A percentile compares a stretch with the other conserved stretches of the same genome.
Conservation (phyloP, 2,888 invertebrate genomes). For the Geophilus truncorum region DNA sequence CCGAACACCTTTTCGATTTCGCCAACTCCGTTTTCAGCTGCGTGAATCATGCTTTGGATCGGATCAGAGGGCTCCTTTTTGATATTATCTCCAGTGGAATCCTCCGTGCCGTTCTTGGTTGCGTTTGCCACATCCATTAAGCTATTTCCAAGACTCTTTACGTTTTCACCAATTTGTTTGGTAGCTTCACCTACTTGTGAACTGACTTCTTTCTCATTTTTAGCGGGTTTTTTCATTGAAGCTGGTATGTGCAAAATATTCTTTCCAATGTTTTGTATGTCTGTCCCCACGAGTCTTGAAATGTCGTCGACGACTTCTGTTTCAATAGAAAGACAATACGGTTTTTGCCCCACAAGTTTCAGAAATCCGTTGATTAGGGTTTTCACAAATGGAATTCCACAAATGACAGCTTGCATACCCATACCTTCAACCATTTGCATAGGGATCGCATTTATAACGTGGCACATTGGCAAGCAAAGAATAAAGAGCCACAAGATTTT, state of each 20-base stretch:
- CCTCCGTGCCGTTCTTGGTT: too few species aligned
- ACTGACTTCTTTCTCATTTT: too few species aligned
- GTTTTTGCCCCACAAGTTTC: not conserved
- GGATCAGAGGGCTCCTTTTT: too few species aligned
- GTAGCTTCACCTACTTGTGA: too few species aligned
- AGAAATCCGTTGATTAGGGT: not conserved
- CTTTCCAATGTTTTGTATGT: not conserved
- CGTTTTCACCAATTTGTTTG: too few species aligned
- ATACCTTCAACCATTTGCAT: not conserved
- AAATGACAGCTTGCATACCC: not conserved
- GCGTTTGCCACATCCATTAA: too few species aligned
- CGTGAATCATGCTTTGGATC: too few species aligned
- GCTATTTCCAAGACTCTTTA: too few species aligned
- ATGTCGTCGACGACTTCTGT: not conserved
- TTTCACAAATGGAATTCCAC: not conserved
- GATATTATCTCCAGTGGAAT: too few species aligned
- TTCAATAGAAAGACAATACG: not conserved
- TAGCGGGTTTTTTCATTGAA: too few species aligned
- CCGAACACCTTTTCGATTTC: too few species aligned
- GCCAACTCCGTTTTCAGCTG: too few species aligned
- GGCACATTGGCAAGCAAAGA: not conserved
- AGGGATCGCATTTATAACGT: not conserved
- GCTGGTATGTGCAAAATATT: not conserved
- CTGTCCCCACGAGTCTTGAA: not conserved
- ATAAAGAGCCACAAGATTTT: not conserved